phyloP scores from a whole-genome alignment of 2,888 invertebrate species.

The Yponomeuta malinellus region DNA sequence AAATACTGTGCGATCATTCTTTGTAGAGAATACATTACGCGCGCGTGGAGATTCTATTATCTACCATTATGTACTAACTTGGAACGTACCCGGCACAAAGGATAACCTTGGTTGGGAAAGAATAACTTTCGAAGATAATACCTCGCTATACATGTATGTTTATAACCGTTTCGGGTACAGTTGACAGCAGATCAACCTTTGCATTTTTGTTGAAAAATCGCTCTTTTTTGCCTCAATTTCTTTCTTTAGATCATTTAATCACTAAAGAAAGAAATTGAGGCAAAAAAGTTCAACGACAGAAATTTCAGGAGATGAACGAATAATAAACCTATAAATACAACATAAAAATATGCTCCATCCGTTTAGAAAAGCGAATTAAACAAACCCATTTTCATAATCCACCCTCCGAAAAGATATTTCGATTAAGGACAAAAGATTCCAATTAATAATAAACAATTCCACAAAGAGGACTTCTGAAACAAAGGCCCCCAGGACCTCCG shows the following conservation, averaged over 20 bases:
- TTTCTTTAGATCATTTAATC: too few relatives aligned
- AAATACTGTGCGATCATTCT: not conserved
- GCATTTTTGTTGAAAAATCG: too few relatives aligned
- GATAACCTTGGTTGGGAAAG: not conserved
- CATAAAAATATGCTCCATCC: not conserved
- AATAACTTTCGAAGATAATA: constrained; percentile 2
- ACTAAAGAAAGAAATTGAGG: too few relatives aligned
- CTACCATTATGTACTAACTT: not conserved
- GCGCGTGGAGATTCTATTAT: not conserved
- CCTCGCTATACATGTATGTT: not conserved
- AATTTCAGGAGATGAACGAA: too few relatives aligned
- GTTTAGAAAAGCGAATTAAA: not conserved
- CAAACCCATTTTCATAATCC: not conserved
- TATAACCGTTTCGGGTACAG: not conserved
- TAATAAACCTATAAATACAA: too few relatives aligned
- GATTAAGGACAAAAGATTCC: not conserved
- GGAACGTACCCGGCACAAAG: not conserved
- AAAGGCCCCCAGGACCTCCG: not conserved
- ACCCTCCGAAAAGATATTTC: not conserved
- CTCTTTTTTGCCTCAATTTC: too few relatives aligned
- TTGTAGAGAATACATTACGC: not conserved
- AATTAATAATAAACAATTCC: not conserved
- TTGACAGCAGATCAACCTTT: too few relatives aligned
- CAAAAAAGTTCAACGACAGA: too few relatives aligned
- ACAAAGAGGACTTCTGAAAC: not conserved